Conservation (phyloP, 2,113 vertebrate species). For the Rutilus rutilus region DNA sequence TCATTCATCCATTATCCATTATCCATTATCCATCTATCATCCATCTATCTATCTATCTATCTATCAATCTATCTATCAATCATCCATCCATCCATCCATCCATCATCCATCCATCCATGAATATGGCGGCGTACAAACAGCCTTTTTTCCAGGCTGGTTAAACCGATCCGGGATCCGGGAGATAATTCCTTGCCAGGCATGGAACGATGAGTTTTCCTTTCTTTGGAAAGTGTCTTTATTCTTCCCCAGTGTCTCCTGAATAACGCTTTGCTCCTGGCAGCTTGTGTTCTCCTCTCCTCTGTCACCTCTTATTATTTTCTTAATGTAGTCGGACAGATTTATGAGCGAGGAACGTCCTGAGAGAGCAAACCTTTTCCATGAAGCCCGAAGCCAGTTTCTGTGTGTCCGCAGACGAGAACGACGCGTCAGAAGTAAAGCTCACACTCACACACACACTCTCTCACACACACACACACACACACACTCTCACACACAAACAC, state of each 20-base stretch:
- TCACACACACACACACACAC: too few relatives aligned
- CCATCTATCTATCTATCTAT: too few relatives aligned
- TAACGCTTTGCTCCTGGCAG: conserved; percentile 33
- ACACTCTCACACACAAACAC: too few relatives aligned
- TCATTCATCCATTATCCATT: too few relatives aligned
- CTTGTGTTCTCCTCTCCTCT: conserved; percentile 27
- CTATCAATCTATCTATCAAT: too few relatives aligned
- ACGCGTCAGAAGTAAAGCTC: too few relatives aligned
- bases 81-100: too few relatives aligned
- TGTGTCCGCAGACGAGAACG: conserved; percentile 4
- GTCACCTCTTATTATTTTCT: conserved; percentile 51
- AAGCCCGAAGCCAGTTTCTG: conserved; percentile 33
- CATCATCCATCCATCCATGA: background rate
- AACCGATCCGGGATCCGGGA: conserved; percentile 57
- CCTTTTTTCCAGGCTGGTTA: conserved; percentile 57
- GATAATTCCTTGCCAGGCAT: conserved; percentile 44
- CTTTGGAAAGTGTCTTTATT: conserved; percentile 54
- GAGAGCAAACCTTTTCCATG: conserved; percentile 36
- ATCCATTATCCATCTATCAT: too few relatives aligned
- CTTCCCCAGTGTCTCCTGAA: conserved; percentile 49
- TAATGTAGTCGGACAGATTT: conserved; percentile 48
- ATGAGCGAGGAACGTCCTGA: conserved; percentile 47
- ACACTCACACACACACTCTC: too few relatives aligned
- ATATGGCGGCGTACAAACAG: background rate
- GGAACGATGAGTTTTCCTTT: conserved; percentile 61